Percentiles rank a stretch among this genome's conserved stretches.
Evolutionary conservation across 2,888 invertebrate species (phyloP).

Genomic region (Perithous albicinctus): DNA sequence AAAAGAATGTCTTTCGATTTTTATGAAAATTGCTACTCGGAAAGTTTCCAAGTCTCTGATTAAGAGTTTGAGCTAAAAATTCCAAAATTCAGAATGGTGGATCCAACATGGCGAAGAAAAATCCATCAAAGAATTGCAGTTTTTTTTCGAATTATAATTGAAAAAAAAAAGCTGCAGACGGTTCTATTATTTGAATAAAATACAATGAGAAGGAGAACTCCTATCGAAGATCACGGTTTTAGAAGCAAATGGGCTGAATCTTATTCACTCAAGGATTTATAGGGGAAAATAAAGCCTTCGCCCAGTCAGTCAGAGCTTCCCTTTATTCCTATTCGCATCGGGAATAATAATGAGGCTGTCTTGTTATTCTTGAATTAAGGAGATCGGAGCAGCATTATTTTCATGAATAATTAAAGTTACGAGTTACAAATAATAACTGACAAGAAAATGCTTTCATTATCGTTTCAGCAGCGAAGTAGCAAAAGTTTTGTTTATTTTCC

Average conservation of each 20-base stretch:
- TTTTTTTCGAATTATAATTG: background rate
- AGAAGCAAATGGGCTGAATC: constrained; percentile 6
- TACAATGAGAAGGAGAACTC: background rate
- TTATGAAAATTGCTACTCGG: too few relatives aligned
- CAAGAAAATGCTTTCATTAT: background rate
- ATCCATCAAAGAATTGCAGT: too few relatives aligned
- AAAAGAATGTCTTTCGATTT: too few relatives aligned
- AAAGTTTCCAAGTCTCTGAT: too few relatives aligned
- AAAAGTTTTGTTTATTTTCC: too few relatives aligned
- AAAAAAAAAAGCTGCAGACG: background rate
- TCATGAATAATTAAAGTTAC: constrained; percentile 19
- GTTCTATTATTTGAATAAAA: background rate
- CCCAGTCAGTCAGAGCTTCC: background rate
- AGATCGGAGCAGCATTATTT: constrained; percentile 4
- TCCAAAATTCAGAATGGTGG: too few relatives aligned
- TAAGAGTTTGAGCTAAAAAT: too few relatives aligned
- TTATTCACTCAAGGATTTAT: constrained; percentile 16
- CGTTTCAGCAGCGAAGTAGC: background rate
- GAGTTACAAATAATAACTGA: background rate
- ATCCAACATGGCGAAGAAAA: too few relatives aligned
- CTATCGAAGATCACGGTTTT: background rate
- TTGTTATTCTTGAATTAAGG: constrained; percentile 9
- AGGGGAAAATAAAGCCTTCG: constrained; percentile 4
- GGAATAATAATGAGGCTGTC: constrained; percentile 34
- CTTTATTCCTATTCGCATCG: constrained; percentile 11